Evolutionary conservation across 2,113 vertebrate species (phyloP), one percentile per base, ranked within the genome.

Genomic region (Poicephalus meyeri): DNA sequence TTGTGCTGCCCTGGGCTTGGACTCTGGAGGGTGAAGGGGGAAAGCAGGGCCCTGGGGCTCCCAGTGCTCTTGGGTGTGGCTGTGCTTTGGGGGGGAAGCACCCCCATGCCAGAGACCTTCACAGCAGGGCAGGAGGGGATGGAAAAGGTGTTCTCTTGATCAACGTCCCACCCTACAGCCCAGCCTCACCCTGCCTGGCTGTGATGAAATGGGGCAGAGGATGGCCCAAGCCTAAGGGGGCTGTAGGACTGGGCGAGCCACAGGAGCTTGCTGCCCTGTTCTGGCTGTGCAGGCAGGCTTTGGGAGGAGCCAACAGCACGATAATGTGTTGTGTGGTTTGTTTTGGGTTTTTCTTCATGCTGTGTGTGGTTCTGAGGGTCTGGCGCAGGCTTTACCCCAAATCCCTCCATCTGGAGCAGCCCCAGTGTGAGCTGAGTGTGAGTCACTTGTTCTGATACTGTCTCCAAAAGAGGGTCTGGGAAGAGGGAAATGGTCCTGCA

Each of bases 41-140:
- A 53, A 47, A 77, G 17, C 25, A 47, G 44, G 23, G 17, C 8
- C 37, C 33, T 52, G 76, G 73, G 49, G 23, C 10, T 58, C 29
- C 33, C 35, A 16, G 35, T 15, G 50, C n/a, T 28, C 12, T 49
- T 10, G 3, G 11, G 71, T 24, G 14, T 77, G 56, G 16, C 70
- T 1, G 1, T 17, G 19, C 17, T 37, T 16, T 58, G 4, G 1
- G 2, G 7, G 2, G 55, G 23, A 11, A 25, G 28, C 16, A 41
- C 13, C 52, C 19, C 20, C 13, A 7, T 44, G 33, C 28, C 41
- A 66, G 35, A 39, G 23, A 35, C 58, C 65, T 53, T n/a, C 1
- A 0, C 0, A 6, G 16, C 37, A 70, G 37, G 56, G 39, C n/a
- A 56, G 49, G 42, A 50, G 69, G 16, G 7, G n/a, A 26, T 39